Evolutionary conservation across 2,113 vertebrate species (phyloP), one percentile per base, ranked within the genome.

Genomic region (Perognathus longimembris): DNA sequence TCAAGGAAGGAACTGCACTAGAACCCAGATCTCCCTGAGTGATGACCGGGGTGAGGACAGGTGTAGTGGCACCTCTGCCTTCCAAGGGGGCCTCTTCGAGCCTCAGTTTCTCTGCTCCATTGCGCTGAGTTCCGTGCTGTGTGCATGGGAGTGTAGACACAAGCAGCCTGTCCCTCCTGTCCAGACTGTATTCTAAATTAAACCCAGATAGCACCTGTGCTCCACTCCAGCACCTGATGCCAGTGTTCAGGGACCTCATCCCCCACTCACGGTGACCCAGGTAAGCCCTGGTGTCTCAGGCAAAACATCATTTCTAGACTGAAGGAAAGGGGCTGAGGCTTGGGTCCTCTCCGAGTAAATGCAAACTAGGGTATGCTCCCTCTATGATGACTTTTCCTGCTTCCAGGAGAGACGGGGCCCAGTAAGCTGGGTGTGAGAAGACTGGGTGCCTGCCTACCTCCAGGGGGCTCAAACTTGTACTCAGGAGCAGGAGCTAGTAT

Each of bases 1-100:
- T 6, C 69, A 75, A n/a, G 32, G 40, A 36, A 10, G 70, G 18
- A 45, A 84, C 32, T 15, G 84, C 42, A 32, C 59, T 45, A 26
- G 74, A 40, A 57, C 38, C 28, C 17, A 26, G 20, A 74, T 61
- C 88, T 82, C 64, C 92, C 88, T 59, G 75, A 76, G 91, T 34
- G 20, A 36, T n/a, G 21, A 40, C 34, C 24, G 76, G 34, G 36
- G 26, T 14, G 5, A 92, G 50, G 71, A 80, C 61, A 59, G 40
- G 32, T 34, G n/a, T 32, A 57, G 59, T 30, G 8, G 34, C 42
- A 24, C 81, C 78, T 90, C 82, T 36, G 40, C 80, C 84, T 75
- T 85, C 87, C 17, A 24, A 12, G 32, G 40, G 73, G 30, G 34
- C 28, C 73, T 84, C 22, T 32, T 18, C 54, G 34, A 59, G 70